Evolutionary conservation across 1,140 invertebrate genomes (phyloP), one percentile per base, ranked within the genome.

Genomic region (Ceratosolen solmsi): DNA sequence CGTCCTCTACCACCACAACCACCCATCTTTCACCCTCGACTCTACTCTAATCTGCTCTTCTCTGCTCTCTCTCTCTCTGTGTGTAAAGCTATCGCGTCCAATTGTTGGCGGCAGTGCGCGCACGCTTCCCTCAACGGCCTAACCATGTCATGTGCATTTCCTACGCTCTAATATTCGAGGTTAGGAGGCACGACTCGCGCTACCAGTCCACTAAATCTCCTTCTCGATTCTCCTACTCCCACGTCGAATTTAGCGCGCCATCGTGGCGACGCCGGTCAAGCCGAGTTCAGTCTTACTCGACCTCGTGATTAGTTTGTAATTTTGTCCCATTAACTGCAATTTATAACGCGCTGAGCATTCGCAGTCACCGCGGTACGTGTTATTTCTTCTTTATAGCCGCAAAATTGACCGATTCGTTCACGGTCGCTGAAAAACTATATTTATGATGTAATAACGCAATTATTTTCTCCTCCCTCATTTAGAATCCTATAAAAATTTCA

Each of bases 251-350:
- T 17, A 33, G 2, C 60, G 13, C 60, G 30, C 13, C 1, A n/a
- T n/a, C n/a, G n/a, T n/a, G n/a, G n/a, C n/a, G n/a, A n/a, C n/a
- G n/a, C n/a, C n/a, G n/a, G n/a, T n/a, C n/a, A n/a, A n/a, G n/a
- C n/a, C n/a, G n/a, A n/a, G n/a, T n/a, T n/a, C n/a, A n/a, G n/a
- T n/a, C n/a, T n/a, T n/a, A n/a, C n/a, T n/a, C n/a, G n/a, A n/a
- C n/a, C n/a, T n/a, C n/a, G n/a, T n/a, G n/a, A n/a, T 78, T 78
- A 78, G 27, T 65, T 77, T 65, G 76, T 36, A 78, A 78, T 78
- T 65, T 36, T 51, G 30, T 1, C 13, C 33, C 15, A 54, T 70
- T 51, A 68, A 78, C 9, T 25, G 76, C 76, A 78, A 51, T 78
- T 77, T 77, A 68, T 25, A 41, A 49, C 2, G 22, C 20, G 27